These are phyloP conservation scores for Listrodromus nycthemerus DNA, from an alignment of 2,888 invertebrate genomes.

Conservation along the genomic window DNA sequence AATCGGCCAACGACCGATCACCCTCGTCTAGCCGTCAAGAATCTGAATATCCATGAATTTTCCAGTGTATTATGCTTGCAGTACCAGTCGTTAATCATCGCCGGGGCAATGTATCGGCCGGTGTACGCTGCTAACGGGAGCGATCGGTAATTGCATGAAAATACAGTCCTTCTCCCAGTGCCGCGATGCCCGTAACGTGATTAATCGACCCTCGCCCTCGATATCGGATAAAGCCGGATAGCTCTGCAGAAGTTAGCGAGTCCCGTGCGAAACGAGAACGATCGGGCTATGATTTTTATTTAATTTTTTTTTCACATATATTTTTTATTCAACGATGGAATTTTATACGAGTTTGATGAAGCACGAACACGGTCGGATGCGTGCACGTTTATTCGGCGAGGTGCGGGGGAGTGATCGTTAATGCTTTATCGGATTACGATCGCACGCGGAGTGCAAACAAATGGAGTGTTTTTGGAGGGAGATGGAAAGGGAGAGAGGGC, in stretches of 20 bases:
- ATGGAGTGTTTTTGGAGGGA: background rate
- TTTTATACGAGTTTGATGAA: slow-evolving; percentile 13
- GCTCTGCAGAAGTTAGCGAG: background rate
- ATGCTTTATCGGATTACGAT: slow-evolving; percentile 11
- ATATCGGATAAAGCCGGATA: background rate
- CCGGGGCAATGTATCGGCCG: background rate
- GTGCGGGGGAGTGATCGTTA: background rate
- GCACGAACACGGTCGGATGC: background rate
- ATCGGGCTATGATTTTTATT: background rate
- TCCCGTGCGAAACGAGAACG: background rate
- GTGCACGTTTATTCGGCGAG: background rate
- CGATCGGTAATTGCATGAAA: slow-evolving; percentile 18
- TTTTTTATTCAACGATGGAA: background rate
- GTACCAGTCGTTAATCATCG: slow-evolving; percentile 5
- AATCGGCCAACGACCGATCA: background rate
- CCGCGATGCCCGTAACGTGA: background rate
- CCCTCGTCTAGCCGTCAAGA: background rate
- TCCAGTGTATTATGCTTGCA: slow-evolving; percentile 11
- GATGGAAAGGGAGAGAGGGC: too few relatives aligned
- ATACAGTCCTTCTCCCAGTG: slow-evolving; percentile 1
- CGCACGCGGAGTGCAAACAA: background rate
- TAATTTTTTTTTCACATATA: background rate
- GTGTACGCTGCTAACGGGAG: slow-evolving; percentile 6
- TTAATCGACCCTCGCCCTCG: slow-evolving; percentile 9
- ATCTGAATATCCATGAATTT: slow-evolving; percentile 15